A percentile compares a stretch with the other conserved stretches of the same genome.
Conservation (phyloP, 2,888 invertebrate species). For the Orthosia incerta region DNA sequence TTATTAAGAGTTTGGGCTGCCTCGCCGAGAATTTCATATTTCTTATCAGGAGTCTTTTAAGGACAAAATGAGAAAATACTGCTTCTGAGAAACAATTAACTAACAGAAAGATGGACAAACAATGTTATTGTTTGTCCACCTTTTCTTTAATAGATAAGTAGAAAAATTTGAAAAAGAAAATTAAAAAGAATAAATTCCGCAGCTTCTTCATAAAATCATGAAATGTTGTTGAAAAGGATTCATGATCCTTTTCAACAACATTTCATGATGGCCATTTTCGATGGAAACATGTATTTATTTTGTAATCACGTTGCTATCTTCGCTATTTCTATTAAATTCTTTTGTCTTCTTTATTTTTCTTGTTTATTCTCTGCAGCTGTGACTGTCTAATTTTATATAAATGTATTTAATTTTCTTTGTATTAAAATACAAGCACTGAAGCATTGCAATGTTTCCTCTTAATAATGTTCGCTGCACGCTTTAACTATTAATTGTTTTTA, state of each 20-base stretch:
- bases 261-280: slow-evolving; percentile 1
- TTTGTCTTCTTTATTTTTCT: neutral
- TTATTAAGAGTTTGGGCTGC: neutral
- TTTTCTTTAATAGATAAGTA: neutral
- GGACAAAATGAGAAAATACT: neutral
- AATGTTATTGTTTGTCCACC: neutral
- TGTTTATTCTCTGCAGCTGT: neutral
- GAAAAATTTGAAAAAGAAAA: neutral
- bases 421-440: slow-evolving; percentile 1
- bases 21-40: neutral
- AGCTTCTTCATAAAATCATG: neutral
- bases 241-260: slow-evolving; percentile 1
- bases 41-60: neutral
- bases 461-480: neutral
- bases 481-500: neutral
- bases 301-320: neutral
- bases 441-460: neutral
- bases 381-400: neutral
- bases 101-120: neutral
- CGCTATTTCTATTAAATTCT: neutral
- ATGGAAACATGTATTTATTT: slow-evolving; percentile 1
- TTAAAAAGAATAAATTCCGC: neutral
- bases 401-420: neutral
- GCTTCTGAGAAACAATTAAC: neutral
- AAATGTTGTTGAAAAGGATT: no score